Percentiles rank a stretch among this genome's conserved stretches.
Conservation (phyloP, 2,797 vertebrate species). For the Enteromius anoplus region DNA sequence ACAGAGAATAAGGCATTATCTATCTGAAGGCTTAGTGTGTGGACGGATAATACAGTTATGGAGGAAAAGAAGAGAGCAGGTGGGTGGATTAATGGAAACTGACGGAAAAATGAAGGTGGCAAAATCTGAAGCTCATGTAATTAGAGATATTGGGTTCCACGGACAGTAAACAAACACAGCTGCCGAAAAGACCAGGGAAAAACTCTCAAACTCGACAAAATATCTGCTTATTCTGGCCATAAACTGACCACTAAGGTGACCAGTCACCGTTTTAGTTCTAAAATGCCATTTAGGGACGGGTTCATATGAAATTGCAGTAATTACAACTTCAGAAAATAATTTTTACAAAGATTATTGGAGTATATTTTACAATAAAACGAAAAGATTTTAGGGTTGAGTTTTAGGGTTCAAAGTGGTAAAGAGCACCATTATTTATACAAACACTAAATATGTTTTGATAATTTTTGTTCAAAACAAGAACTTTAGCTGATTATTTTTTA, state of each 20-base stretch:
- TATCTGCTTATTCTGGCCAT: background rate
- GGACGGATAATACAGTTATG: conserved; percentile 49
- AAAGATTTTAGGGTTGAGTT: background rate
- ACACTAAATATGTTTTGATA: background rate
- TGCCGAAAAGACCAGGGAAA: conserved; percentile 6
- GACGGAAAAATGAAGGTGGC: conserved; percentile 41
- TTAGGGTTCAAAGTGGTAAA: background rate
- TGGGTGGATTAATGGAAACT: conserved; percentile 41
- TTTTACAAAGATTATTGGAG: background rate
- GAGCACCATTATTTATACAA: background rate
- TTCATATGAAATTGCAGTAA: background rate
- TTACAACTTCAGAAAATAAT: background rate
- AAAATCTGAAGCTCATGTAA: conserved; percentile 40
- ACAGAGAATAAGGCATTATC: conserved; percentile 45
- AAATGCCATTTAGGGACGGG: background rate
- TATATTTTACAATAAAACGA: too few relatives aligned
- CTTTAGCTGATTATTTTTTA: background rate
- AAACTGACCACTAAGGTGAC: background rate
- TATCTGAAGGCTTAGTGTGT: conserved; percentile 52
- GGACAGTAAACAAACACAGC: conserved; percentile 31
- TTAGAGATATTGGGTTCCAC: conserved; percentile 40
- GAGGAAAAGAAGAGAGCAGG: conserved; percentile 36
- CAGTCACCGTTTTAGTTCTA: background rate
- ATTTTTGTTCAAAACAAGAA: background rate
- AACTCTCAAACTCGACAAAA: background rate